Evolutionary conservation across 2,888 invertebrate genomes (phyloP).

Genomic region (Rhopalosiphum nymphaeae): DNA sequence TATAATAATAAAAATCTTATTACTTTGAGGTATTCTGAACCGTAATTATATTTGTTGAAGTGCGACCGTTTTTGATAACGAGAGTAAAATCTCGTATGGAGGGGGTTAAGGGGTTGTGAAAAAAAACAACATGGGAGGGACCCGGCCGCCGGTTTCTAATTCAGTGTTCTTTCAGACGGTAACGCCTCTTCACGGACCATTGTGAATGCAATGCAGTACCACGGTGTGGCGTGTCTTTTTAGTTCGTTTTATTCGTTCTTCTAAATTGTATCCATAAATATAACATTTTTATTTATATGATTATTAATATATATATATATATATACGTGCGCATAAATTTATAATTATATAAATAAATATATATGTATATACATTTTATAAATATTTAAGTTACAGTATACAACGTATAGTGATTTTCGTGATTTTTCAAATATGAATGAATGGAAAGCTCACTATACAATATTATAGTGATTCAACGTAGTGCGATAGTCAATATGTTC

Average conservation of each 20-base stretch:
- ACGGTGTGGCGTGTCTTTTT: conserved; percentile 33
- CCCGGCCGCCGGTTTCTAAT: conserved; percentile 53
- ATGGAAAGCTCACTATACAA: conserved; percentile 12
- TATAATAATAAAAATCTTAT: not conserved
- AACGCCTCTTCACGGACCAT: conserved; percentile 59
- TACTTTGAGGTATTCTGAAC: not conserved
- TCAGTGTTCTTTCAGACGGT: conserved; percentile 64
- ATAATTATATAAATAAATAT: not conserved
- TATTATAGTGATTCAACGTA: conserved; percentile 12
- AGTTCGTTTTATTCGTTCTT: conserved; percentile 36
- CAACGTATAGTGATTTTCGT: not conserved
- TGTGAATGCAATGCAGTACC: conserved; percentile 25
- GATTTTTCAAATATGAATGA: conserved; percentile 16
- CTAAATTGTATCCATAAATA: not conserved
- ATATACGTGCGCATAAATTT: not conserved
- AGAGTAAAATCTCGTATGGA: conserved; percentile 50
- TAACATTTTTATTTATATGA: conserved; percentile 20
- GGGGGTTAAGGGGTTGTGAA: conserved; percentile 64
- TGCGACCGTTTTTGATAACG: conserved; percentile 52
- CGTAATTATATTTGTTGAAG: conserved; percentile 39
- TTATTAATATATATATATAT: not conserved
- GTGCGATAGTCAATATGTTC: conserved; percentile 39
- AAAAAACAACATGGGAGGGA: conserved; percentile 64
- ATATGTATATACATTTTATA: conserved; percentile 18
- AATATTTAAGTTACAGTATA: conserved; percentile 6